phyloP scores from a whole-genome alignment of 2,113 vertebrate genomes.

The Micronycteris hirsuta region DNA sequence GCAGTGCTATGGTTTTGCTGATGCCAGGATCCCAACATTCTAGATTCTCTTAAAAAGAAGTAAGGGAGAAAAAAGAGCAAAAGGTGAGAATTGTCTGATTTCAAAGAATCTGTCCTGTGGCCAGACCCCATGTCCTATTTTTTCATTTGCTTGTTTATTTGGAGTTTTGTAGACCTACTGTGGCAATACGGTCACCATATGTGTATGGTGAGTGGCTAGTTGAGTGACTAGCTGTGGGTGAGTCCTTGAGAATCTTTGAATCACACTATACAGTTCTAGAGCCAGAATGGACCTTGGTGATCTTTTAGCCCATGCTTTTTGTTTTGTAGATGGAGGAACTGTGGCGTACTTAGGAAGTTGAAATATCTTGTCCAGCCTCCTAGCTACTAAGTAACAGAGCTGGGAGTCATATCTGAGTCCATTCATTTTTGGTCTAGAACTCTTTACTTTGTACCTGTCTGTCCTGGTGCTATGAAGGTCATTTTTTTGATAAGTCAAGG shows the following conservation, averaged over 20 bases:
- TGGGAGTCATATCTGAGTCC: not conserved
- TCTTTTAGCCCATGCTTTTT: not conserved
- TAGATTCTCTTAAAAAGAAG: not conserved
- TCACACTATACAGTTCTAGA: not conserved
- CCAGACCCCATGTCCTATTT: not conserved
- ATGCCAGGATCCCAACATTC: too few species aligned
- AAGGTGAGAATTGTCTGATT: not conserved
- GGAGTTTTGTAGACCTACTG: not conserved
- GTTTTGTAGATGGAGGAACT: not conserved
- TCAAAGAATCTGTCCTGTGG: not conserved
- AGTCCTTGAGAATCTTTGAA: not conserved
- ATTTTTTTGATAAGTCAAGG: not conserved
- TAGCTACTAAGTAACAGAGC: not conserved
- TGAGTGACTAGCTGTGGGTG: fast-evolving
- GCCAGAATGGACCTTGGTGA: not conserved
- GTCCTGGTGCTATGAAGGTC: not conserved
- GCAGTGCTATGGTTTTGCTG: too few species aligned
- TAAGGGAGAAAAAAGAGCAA: not conserved
- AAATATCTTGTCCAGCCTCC: not conserved
- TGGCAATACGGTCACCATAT: not conserved
- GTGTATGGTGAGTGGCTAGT: not conserved
- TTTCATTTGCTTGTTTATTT: not conserved
- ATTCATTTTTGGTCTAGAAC: not conserved
- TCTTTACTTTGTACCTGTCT: not conserved
- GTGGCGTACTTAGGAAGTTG: not conserved